Evolutionary conservation across 2,888 invertebrate genomes (phyloP), one percentile per base, ranked within the genome.

Genomic region (Protodeltote pygarga): DNA sequence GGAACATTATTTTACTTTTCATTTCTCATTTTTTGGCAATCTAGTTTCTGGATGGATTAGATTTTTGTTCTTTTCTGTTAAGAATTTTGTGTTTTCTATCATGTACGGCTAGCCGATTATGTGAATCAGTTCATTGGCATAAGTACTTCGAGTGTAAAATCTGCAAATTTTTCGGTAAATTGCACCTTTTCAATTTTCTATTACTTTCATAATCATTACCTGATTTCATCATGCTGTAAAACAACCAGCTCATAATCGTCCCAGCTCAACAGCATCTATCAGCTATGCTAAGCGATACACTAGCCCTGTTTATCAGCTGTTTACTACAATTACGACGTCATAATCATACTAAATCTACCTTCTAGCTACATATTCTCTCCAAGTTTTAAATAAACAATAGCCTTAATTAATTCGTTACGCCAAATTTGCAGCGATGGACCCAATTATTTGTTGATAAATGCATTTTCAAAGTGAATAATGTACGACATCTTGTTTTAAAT

Each of bases 371-470:
- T 31, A n/a, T n/a, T 40, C 44, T 65, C 45, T 34, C 28, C 46
- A 40, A 47, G 44, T 23, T 38, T 29, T 33, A 50, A 37, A 32
- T 45, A 58, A 63, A 61, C 54, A 54, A 59, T 58, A 65, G 54
- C 62, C 73, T 76, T 81, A 71, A 61, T 83, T 87, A 87, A 85
- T 89, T 89, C 88, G 87, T 83, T 85, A 80, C 73, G 80, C 83
- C 85, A 78, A 80, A 72, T 72, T 78, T 63, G 72, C 80, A 81
- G 84, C 84, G 69, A 64, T 90, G 89, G 89, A 89, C 89, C 89
- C 89, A 82, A 81, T 70, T 71, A 65, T 69, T 39, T 66, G 54
- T 71, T 72, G 55, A 53, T 60, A 64, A 61, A 50, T 33, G 27
- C 24, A 29, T 47, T 41, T 58, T 38, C 28, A 21, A 32, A 4